Evolutionary conservation across 2,888 invertebrate genomes (phyloP).

Genomic region (Drosophila quasianomalipes): DNA sequence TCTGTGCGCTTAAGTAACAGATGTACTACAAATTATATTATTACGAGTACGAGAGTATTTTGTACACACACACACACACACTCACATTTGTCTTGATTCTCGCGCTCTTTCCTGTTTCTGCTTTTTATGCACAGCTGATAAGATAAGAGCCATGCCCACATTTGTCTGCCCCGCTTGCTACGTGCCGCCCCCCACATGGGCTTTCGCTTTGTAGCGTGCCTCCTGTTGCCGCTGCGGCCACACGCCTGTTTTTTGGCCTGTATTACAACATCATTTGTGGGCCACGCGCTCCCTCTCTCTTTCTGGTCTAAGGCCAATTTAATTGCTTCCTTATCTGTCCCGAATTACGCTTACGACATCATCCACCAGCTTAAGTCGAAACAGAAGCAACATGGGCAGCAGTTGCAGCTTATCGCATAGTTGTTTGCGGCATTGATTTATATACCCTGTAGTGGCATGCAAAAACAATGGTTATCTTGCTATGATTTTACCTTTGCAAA

Average conservation of each 20-base stretch:
- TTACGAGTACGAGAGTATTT: conserved; percentile 23
- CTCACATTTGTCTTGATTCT: conserved; percentile 35
- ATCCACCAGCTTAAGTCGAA: conserved; percentile 16
- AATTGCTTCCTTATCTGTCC: conserved; percentile 32
- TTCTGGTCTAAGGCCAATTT: not conserved
- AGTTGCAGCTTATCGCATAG: conserved; percentile 17
- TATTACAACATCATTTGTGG: not conserved
- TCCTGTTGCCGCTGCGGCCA: conserved; percentile 9
- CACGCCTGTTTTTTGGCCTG: not conserved
- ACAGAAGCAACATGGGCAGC: conserved; percentile 3
- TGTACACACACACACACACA: conserved; percentile 25
- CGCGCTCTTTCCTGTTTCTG: conserved; percentile 44
- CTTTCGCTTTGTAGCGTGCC: conserved; percentile 30
- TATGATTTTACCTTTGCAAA: not conserved
- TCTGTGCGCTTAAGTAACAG: conserved; percentile 73
- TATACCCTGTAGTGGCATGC: conserved; percentile 4
- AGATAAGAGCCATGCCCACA: conserved; percentile 62
- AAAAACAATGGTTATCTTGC: not conserved
- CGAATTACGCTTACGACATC: conserved; percentile 36
- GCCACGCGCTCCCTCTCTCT: not conserved
- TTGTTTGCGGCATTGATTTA: conserved; percentile 18
- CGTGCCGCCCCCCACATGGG: conserved; percentile 65
- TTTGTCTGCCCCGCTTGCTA: conserved; percentile 39
- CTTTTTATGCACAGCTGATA: conserved; percentile 61
- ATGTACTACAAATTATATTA: conserved; percentile 41